phyloP scores from a whole-genome alignment of 2,888 invertebrate genomes.

The Calameuta pallipes region DNA sequence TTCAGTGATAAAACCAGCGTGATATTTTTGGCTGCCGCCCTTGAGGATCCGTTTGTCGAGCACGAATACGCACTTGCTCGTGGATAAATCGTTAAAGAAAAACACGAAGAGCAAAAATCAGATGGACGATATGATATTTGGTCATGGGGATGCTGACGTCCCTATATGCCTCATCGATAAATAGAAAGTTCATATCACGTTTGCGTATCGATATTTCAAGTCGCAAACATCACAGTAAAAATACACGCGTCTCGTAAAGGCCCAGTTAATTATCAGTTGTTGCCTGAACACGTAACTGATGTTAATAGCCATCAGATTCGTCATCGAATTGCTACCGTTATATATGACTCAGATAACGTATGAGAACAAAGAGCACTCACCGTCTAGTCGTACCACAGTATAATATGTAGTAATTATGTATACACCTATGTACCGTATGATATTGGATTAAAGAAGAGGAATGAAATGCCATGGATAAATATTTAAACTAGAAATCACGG shows the following conservation, averaged over 20 bases:
- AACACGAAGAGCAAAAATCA: not conserved
- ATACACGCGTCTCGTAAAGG: not conserved
- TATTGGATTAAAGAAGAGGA: not conserved
- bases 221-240: not conserved
- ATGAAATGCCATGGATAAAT: constrained; percentile 3
- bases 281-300: not conserved
- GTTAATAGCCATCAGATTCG: not conserved
- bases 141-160: not conserved
- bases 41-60: not conserved
- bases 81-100: not conserved
- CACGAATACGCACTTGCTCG: not conserved
- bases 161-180: not conserved
- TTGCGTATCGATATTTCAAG: not conserved
- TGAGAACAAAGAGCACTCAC: not conserved
- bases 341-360: not conserved
- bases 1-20: not conserved
- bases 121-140: not conserved
- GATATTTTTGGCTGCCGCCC: not conserved
- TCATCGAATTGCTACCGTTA: not conserved
- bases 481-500: not conserved
- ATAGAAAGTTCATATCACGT: not conserved
- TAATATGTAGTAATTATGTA: not conserved
- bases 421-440: not conserved
- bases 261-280: not conserved
- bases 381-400: not conserved